A percentile compares a stretch with the other conserved stretches of the same genome.
These are phyloP conservation scores for Mionectes macconnelli DNA, from an alignment of 2,113 vertebrate species.

Conservation along the genomic window DNA sequence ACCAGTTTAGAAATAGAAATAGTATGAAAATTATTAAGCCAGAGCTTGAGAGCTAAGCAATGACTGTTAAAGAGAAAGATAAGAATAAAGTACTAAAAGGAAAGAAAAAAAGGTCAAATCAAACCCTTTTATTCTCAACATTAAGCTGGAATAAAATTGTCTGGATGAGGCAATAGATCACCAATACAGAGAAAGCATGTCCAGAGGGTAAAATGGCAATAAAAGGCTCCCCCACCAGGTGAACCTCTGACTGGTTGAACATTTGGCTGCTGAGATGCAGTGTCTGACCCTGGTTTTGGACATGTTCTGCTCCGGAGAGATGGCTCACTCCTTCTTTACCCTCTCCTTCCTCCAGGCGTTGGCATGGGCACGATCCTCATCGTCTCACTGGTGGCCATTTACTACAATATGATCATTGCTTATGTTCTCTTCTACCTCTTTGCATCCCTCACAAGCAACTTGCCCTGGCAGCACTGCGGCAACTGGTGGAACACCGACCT, in stretches of 20 bases:
- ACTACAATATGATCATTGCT: constrained; percentile 87
- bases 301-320: neutral
- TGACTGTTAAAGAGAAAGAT: neutral
- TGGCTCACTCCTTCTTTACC: constrained; percentile 42
- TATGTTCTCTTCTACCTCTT: constrained; percentile 88
- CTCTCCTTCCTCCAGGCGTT: constrained; percentile 68
- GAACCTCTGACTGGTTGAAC: neutral
- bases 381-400: constrained; percentile 82
- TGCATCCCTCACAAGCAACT: constrained; percentile 79
- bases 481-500: constrained; percentile 83
- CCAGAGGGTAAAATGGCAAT: neutral
- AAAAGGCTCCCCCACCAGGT: neutral
- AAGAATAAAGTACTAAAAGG: neutral
- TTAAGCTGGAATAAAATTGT: neutral
- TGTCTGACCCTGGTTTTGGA: neutral
- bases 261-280: neutral
- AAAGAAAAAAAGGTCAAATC: neutral
- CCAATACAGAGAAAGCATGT: neutral
- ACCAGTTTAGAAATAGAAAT: neutral
- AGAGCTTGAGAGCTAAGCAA: neutral
- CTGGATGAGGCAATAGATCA: neutral
- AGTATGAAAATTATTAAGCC: neutral
- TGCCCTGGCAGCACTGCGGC: constrained; percentile 82
- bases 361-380: constrained; percentile 83
- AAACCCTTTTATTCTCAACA: neutral